Base-by-base conservation (phyloP, 2,113 vertebrate species). In the Calidris pygmaea region DNA sequence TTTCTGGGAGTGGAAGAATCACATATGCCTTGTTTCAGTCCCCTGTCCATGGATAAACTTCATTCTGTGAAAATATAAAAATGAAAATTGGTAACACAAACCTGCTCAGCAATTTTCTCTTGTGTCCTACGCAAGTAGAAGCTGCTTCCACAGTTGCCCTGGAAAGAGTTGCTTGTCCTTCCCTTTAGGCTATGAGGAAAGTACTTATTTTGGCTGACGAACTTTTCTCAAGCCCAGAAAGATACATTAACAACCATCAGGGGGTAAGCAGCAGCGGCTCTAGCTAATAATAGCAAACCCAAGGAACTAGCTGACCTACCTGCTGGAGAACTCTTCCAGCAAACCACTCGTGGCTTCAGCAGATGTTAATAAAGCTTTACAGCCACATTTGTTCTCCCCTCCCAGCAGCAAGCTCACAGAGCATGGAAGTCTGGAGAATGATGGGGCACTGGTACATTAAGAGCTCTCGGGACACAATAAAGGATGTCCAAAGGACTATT, bases 301-400 rank as follows among this genome's bases (percentile, higher is more conserved):
- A 2, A 87, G 68, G 56, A 93, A 37, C 65, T 60, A 58, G 58
- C 37, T 89, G 80, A 89, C 87, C 95, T 96, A 94, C 91, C 96
- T 94, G 87, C 87, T 87, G 84, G 86, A 80, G 91, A 92, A 37
- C 85, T 96, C 92, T 89, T 47, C 65, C 90, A 78, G 35, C 65
- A 96, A 87, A 76, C 30, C 35, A n/a, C 68, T 88, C 29, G 6
- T 9, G 76, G 89, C 52, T 90, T 50, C 48, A 30, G 6, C 93
- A 96, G 82, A 95, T 94, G 87, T 80, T 86, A 72, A 76, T 86
- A 72, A 76, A 67, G 62, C 65, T 94, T 91, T 76, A 60, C 55
- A 84, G 75, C 14, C 59, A 14, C 75, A 2, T 72, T 87, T 90
- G 87, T 62, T 89, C 90, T 82, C 72, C 47, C 20, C 37, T 81